Percentiles rank a stretch among this genome's conserved stretches.
Conservation (phyloP, 2,797 vertebrate genomes). For the Neostethus bicornis region DNA sequence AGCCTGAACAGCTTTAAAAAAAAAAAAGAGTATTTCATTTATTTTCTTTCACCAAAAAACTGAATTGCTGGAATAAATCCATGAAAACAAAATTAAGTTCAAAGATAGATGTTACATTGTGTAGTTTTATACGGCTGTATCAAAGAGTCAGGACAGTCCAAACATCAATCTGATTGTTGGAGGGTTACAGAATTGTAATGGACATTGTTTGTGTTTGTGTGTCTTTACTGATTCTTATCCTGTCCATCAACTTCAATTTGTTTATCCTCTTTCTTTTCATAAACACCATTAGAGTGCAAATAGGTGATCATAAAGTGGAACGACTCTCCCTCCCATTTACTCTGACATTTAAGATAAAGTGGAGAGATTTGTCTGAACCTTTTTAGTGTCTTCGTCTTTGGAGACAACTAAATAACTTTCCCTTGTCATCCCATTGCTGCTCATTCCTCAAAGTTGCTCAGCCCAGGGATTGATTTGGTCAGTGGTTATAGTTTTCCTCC, state of each 20-base stretch:
- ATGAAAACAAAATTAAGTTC: too few relatives aligned
- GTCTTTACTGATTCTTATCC: constrained; percentile 35
- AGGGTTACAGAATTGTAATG: background rate
- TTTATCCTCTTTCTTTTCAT: constrained; percentile 59
- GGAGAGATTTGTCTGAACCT: constrained; percentile 42
- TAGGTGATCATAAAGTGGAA: constrained; percentile 60
- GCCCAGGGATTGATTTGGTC: constrained; percentile 28
- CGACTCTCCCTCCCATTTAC: constrained; percentile 56
- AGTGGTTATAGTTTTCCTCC: constrained; percentile 11
- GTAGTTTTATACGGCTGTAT: too few relatives aligned
- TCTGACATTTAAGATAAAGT: constrained; percentile 64
- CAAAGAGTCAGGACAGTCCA: background rate
- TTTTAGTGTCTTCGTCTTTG: constrained; percentile 43
- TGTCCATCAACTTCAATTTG: constrained; percentile 55
- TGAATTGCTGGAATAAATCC: too few relatives aligned
- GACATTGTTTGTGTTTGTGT: constrained; percentile 5
- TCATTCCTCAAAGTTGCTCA: constrained; percentile 26
- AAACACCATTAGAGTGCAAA: constrained; percentile 70
- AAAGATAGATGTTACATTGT: background rate
- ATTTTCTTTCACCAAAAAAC: too few relatives aligned
- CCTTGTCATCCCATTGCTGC: constrained; percentile 21
- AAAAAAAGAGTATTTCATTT: too few relatives aligned
- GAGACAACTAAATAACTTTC: constrained; percentile 35
- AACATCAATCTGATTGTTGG: background rate
- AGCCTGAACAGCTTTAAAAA: too few relatives aligned